Percentiles rank a stretch among this genome's conserved stretches.
Conservation (phyloP, 2,113 vertebrate genomes). For the Rhinoderma darwinii region DNA sequence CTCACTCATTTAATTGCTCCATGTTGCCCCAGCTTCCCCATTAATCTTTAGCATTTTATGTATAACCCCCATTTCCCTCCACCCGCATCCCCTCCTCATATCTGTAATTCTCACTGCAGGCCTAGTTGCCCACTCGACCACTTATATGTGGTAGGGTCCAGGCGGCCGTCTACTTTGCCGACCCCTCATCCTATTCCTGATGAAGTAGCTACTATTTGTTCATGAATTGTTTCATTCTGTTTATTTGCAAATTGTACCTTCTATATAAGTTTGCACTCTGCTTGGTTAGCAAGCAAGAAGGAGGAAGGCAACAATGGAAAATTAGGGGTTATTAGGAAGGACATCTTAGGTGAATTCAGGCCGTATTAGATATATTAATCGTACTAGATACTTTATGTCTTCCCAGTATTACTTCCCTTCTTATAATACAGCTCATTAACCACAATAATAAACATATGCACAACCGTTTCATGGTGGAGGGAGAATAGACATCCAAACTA, state of each 20-base stretch:
- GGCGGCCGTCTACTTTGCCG: no score
- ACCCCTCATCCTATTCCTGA: neutral
- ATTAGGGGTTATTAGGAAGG: no score
- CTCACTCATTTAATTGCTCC: neutral
- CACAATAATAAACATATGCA: neutral
- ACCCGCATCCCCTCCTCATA: neutral
- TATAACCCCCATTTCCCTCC: neutral
- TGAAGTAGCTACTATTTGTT: neutral
- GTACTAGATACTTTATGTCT: neutral
- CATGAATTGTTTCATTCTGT: neutral
- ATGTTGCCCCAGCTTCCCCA: neutral
- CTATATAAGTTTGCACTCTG: no score
- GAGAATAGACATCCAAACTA: neutral
- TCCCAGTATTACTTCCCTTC: neutral
- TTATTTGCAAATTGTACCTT: neutral
- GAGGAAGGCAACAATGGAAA: no score
- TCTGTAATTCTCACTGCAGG: neutral
- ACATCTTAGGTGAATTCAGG: neutral
- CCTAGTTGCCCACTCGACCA: neutral
- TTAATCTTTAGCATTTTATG: neutral
- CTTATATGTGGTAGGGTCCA: no score
- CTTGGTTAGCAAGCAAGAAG: no score
- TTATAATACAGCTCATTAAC: constrained; percentile 9
- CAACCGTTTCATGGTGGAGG: neutral
- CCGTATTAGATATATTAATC: neutral